Evolutionary conservation across 2,797 vertebrate genomes (phyloP).

Genomic region (Podarcis lilfordi): DNA sequence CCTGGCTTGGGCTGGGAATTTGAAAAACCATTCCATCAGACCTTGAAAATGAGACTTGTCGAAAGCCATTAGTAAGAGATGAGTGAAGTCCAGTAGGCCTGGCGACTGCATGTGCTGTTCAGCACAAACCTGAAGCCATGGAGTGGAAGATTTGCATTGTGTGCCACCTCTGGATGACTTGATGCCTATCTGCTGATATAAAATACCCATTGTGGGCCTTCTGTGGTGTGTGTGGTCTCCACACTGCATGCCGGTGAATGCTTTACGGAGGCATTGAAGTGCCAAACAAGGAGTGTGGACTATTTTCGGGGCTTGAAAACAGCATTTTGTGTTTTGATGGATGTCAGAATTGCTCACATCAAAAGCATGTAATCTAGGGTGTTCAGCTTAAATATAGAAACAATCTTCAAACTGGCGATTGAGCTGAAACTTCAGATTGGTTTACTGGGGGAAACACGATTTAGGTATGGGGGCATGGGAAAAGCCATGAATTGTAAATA

Average conservation of each 20-base stretch:
- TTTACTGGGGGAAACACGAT: slow-evolving; percentile 24
- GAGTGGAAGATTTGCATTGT: not conserved
- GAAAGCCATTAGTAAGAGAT: not conserved
- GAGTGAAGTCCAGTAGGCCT: slow-evolving; percentile 29
- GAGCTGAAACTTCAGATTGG: slow-evolving; percentile 34
- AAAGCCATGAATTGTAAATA: not conserved
- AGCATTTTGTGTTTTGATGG: slow-evolving; percentile 2
- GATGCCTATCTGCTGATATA: slow-evolving; percentile 8
- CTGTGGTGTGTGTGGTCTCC: accelerated
- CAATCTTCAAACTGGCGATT: not conserved
- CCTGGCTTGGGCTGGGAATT: slow-evolving; percentile 13
- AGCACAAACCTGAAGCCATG: slow-evolving; percentile 7
- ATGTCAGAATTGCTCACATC: slow-evolving; percentile 14
- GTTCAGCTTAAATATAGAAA: slow-evolving; percentile 1
- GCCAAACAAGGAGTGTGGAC: not conserved
- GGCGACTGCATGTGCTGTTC: not conserved
- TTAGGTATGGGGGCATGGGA: not conserved
- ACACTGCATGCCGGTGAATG: slow-evolving; percentile 8
- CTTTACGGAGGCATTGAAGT: not conserved
- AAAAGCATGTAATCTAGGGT: not conserved
- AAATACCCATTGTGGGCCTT: not conserved
- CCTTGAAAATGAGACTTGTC: slow-evolving; percentile 11
- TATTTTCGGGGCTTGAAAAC: slow-evolving; percentile 21
- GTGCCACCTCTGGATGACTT: not conserved
- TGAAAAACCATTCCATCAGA: slow-evolving; percentile 33